These are phyloP conservation scores for Anoplolepis gracilipes DNA, from an alignment of 1,140 invertebrate genomes.

Conservation along the genomic window DNA sequence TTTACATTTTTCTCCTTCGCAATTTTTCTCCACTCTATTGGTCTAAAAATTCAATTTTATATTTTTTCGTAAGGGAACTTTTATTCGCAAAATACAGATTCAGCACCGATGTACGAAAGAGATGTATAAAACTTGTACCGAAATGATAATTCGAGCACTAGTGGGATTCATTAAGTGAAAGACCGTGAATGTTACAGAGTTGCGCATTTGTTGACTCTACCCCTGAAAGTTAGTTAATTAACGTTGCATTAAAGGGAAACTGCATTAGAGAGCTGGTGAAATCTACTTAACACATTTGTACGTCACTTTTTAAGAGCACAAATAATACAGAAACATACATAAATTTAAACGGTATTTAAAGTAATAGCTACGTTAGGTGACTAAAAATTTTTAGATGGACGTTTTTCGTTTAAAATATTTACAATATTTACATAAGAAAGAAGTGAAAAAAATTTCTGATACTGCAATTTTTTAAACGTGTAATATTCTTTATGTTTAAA, in stretches of 20 bases:
- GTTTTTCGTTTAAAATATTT: background rate
- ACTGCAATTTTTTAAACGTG: background rate
- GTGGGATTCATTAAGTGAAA: background rate
- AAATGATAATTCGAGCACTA: background rate
- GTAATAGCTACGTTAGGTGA: background rate
- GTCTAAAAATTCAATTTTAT: conserved; percentile 12
- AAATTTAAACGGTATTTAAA: background rate
- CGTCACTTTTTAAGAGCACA: background rate
- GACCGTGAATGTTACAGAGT: background rate
- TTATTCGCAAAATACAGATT: background rate
- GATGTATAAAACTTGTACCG: background rate
- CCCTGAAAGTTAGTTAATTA: conserved; percentile 28
- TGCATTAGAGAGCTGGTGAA: background rate
- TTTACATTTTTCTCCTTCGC: background rate
- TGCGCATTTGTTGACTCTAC: background rate
- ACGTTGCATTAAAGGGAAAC: conserved; percentile 6
- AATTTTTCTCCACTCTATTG: background rate
- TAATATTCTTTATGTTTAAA: background rate
- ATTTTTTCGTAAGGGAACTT: background rate
- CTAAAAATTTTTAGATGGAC: background rate
- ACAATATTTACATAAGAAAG: no score
- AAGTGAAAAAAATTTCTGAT: background rate
- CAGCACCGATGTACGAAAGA: background rate
- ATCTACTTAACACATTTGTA: conserved; percentile 6
- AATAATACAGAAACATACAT: background rate